Base-by-base conservation (phyloP, 2,113 vertebrate genomes). In the Campylorhamphus procurvoides region DNA sequence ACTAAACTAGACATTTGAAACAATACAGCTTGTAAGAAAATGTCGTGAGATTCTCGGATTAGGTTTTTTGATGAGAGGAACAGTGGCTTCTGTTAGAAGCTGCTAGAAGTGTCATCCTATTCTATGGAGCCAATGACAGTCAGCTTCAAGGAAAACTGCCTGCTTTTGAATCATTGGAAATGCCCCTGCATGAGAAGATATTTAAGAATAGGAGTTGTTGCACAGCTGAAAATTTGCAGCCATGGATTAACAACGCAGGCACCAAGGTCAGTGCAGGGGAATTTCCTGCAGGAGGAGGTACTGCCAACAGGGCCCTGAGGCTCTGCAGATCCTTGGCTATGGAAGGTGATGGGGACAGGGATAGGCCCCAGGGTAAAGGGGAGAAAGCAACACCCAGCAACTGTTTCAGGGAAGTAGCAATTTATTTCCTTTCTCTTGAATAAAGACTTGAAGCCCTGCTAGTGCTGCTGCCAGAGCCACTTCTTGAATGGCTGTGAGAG, bases 321-420 rank as follows among this genome's bases (percentile, higher is more conserved):
- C 2, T 72, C 18, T 0, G 0, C 15, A 55, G 27, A 10, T 18
- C 40, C 82, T 60, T 39, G 35, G 31, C 10, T 23, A 2, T 25
- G 16, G 37, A 46, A 33, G 28, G 37, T 23, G 18, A 17, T 17
- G 29, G 33, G 10, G 40, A 28, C 10, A 68, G 27, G 10, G 52
- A 60, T 18, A 42, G n/a, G 39, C 12, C 40, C 9, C 18, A 33
- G 7, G 12, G 47, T 18, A 55, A 42, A 14, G 6, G 6, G 46
- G 10, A 80, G 25, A 60, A 55, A 80, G 53, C 25, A 55, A 25
- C 19, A 33, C 8, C 6, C 27, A 55, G 27, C 19, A 31, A 33
- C 27, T 28, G 6, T 62, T 27, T 42, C 31, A 62, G 10, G 14
- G 15, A 86, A 68, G 42, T 67, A 42, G 44, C 9, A 18, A 33